These are phyloP conservation scores for Bergia puertoricense DNA, from an alignment of 92 coral and sea anemone genomes.

Conservation along the genomic window DNA sequence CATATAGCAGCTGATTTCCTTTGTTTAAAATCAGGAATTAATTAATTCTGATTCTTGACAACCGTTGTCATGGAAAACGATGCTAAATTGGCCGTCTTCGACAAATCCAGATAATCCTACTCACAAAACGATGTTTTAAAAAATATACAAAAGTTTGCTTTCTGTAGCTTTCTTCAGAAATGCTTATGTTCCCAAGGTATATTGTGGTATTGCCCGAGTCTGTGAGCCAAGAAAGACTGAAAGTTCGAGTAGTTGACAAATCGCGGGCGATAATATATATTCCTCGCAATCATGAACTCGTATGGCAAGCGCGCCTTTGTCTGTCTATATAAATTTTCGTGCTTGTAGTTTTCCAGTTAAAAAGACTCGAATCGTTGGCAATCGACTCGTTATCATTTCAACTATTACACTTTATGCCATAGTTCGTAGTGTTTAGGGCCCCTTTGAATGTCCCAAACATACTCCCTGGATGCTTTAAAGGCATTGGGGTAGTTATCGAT, in stretches of 20 bases:
- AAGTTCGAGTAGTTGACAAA: no score
- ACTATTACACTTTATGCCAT: slow-evolving; percentile 72
- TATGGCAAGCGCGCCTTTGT: no score
- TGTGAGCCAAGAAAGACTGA: not conserved
- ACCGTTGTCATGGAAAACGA: slow-evolving; percentile 25
- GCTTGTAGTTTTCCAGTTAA: no score
- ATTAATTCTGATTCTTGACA: not conserved
- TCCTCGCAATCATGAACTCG: no score
- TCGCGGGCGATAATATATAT: no score
- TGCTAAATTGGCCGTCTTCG: not conserved
- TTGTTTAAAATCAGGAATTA: not conserved
- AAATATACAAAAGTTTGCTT: not conserved
- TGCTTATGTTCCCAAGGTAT: not conserved
- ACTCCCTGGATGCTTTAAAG: slow-evolving; percentile 78
- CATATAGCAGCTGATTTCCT: not conserved
- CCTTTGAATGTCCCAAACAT: slow-evolving; percentile 78
- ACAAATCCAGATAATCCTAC: not conserved
- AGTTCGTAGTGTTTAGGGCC: slow-evolving; percentile 92
- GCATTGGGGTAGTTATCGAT: slow-evolving; percentile 77
- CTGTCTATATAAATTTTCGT: no score
- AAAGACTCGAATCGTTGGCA: not conserved
- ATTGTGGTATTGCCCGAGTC: not conserved
- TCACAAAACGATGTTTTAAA: not conserved
- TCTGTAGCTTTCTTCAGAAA: not conserved
- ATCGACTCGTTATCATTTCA: not conserved